Percentiles rank a stretch among this genome's conserved stretches.
Conservation (phyloP, 2,113 vertebrate genomes). For the Tyto alba region DNA sequence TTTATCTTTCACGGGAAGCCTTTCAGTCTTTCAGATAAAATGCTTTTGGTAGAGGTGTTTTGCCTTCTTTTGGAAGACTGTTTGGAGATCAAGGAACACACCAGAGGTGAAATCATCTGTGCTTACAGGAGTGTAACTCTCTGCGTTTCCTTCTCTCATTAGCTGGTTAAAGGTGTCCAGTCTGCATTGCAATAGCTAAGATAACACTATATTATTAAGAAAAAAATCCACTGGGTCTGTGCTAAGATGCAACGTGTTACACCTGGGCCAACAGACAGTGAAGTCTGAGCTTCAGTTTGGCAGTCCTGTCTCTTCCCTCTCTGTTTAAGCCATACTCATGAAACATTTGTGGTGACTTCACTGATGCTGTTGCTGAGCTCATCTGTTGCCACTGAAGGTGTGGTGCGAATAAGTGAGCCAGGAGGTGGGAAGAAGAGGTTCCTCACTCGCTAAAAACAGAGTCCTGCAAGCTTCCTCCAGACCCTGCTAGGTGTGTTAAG, state of each 20-base stretch:
- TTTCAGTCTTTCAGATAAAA: not conserved
- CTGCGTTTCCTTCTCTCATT: not conserved
- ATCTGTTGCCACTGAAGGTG: not conserved
- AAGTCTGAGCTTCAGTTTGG: not conserved
- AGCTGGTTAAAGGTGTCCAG: not conserved
- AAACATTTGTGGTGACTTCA: not conserved
- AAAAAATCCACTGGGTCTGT: not conserved
- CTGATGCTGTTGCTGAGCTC: not conserved
- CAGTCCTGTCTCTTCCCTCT: not conserved
- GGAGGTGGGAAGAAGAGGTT: not conserved
- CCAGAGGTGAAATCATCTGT: not conserved
- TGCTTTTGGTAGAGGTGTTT: not conserved
- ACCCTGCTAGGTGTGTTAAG: not conserved
- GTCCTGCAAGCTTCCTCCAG: not conserved
- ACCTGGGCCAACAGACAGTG: not conserved
- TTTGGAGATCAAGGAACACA: not conserved
- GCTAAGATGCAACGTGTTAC: not conserved
- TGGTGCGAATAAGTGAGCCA: not conserved
- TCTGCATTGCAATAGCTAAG: not conserved
- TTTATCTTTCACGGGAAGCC: not conserved
- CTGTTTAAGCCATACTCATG: not conserved
- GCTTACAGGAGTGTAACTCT: not conserved
- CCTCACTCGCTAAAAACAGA: accelerated
- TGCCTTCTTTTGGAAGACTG: not conserved
- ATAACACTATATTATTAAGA: not conserved